Evolutionary conservation across 2,113 vertebrate species (phyloP).

Genomic region (Nanorana parkeri): DNA sequence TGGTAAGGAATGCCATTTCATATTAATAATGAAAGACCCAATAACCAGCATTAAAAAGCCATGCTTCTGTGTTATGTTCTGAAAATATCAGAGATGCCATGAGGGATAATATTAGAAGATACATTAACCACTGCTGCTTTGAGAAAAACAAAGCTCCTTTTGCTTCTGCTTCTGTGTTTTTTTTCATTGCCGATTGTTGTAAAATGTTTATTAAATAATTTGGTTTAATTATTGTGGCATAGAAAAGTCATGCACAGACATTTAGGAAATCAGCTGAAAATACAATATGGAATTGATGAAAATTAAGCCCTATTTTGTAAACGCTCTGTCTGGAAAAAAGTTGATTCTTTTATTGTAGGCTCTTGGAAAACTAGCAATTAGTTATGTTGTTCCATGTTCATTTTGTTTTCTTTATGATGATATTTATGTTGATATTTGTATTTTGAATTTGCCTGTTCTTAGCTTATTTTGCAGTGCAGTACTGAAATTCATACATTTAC

Average conservation of each 20-base stretch:
- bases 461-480: too few relatives aligned
- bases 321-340: neutral
- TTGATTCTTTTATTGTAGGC: neutral
- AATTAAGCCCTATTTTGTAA: conserved; percentile 17
- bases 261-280: neutral
- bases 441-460: neutral
- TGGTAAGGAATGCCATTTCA: too few relatives aligned
- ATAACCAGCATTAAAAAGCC: too few relatives aligned
- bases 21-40: too few relatives aligned
- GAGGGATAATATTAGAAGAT: too few relatives aligned
- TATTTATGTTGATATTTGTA: neutral
- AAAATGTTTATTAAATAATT: conserved; percentile 13
- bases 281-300: conserved; percentile 13
- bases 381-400: neutral
- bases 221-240: neutral
- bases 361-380: neutral
- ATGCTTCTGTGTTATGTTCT: too few relatives aligned
- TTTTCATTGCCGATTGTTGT: neutral
- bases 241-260: neutral
- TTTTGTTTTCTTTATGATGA: neutral
- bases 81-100: too few relatives aligned
- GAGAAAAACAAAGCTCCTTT: too few relatives aligned
- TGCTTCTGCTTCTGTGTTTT: neutral
- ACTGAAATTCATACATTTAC: too few relatives aligned
- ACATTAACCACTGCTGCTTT: too few relatives aligned